These are phyloP conservation scores for Phalloptychus januarius DNA, from an alignment of 2,797 vertebrate species.

Conservation along the genomic window DNA sequence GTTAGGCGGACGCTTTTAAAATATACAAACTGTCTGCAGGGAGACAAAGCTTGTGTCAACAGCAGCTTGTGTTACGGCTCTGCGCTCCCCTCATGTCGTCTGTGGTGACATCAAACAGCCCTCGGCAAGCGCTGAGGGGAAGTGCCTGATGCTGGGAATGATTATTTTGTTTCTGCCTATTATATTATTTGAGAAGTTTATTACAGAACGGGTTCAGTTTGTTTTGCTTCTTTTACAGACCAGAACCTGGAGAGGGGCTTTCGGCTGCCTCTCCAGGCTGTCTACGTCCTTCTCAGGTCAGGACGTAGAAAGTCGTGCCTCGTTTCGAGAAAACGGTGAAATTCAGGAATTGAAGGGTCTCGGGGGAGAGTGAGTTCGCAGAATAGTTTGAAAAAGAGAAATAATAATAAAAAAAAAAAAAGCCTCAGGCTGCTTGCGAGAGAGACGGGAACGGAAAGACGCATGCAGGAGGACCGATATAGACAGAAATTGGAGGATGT, in stretches of 20 bases:
- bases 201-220: slow-evolving; percentile 38
- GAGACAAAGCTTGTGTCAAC: slow-evolving; percentile 64
- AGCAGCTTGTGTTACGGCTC: slow-evolving; percentile 67
- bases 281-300: slow-evolving; percentile 57
- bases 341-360: slow-evolving; percentile 54
- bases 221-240: slow-evolving; percentile 50
- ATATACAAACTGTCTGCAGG: slow-evolving; percentile 67
- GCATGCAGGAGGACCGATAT: slow-evolving; percentile 76
- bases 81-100: slow-evolving; percentile 35
- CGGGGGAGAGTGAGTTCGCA: slow-evolving; percentile 27
- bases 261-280: slow-evolving; percentile 21
- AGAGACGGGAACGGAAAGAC: slow-evolving; percentile 56
- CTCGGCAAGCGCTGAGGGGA: slow-evolving; percentile 39
- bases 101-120: slow-evolving; percentile 63
- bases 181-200: slow-evolving; percentile 48
- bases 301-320: slow-evolving; percentile 5
- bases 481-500: slow-evolving; percentile 85
- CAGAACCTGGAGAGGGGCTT: slow-evolving; percentile 43
- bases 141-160: slow-evolving; percentile 39
- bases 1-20: slow-evolving; percentile 64
- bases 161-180: slow-evolving; percentile 54
- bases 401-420: neutral
- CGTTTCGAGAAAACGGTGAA: slow-evolving; percentile 33
- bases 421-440: slow-evolving; percentile 42
- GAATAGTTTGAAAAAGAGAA: slow-evolving; percentile 32